Base-by-base conservation (phyloP, 2,113 vertebrate species). In the Pipra filicauda region DNA sequence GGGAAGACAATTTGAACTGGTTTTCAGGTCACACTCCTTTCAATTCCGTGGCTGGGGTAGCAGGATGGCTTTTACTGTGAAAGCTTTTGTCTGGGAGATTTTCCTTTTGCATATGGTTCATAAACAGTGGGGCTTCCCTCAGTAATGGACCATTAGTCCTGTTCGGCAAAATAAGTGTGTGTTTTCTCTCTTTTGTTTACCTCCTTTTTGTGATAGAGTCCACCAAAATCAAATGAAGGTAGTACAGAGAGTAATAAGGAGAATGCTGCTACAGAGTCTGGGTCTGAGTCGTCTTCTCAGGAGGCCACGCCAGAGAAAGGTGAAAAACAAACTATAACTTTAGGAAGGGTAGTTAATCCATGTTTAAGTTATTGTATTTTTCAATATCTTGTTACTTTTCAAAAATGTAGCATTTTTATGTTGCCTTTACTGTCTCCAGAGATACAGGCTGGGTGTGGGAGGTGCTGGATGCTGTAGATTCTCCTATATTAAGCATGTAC, bases 231-330 rank as follows among this genome's bases (percentile, higher is more conserved):
- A 14, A 97, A 92, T 6, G 99, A 99, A 86, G 87, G 96, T 28
- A 94, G 96, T 89, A 96, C 96, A 46, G 99, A 99, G 85, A 98
- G 98, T 95, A 98, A 84, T 95, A 99, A 99, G 97, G 99, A 99
- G 19, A 98, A 96, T 54, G 39, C 97, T 22, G 97, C 97, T 37
- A 73, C 96, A 2, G 94, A 98, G 57, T 98, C 98, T 14, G 98
- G 95, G 18, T 98, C 99, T 12, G 99, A 99, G 95, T 98, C 98
- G 0, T 98, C 98, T 11, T 98, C 98, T 89, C 99, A 99, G 97
- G 99, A 99, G 97, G 84, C 98, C 80, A 99, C 99, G 3, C 98
- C 99, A 41, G 99, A 99, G 92, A 99, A 99, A 97, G 99, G 99
- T 99, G 97, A 87, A 83, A 19, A 82, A 1, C 6, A 33, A 54